These are phyloP conservation scores for Eremophila alpestris DNA, from an alignment of 2,797 vertebrate species.

Conservation along the genomic window DNA sequence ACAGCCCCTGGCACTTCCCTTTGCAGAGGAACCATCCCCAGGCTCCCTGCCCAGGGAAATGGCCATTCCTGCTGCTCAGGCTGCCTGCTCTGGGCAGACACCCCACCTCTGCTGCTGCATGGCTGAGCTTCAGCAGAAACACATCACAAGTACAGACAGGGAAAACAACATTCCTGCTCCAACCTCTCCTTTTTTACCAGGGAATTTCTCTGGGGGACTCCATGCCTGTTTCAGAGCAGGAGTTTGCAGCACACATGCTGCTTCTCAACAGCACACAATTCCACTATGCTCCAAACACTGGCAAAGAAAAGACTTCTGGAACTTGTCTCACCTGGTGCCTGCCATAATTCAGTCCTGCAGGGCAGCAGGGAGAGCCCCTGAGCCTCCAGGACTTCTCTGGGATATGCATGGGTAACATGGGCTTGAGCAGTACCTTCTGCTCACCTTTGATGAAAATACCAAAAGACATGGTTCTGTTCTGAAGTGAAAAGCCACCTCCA, in stretches of 20 bases:
- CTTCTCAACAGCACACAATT: background rate
- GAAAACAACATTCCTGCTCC: background rate
- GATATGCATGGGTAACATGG: accelerated
- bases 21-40: background rate
- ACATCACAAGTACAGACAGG: background rate
- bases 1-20: background rate
- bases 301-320: background rate
- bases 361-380: background rate
- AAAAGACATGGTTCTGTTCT: background rate
- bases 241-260: background rate
- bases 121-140: background rate
- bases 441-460: background rate
- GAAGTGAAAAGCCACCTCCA: background rate
- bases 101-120: background rate
- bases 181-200: background rate
- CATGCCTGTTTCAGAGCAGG: background rate
- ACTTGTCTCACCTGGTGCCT: background rate
- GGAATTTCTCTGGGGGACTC: background rate
- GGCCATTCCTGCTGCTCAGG: accelerated
- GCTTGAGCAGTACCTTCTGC: background rate
- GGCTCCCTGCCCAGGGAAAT: background rate
- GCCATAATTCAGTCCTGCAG: background rate
- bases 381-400: background rate
- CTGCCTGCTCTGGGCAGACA: background rate
- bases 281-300: background rate